phyloP scores from a whole-genome alignment of 92 coral and sea anemone species.

The Bergia sp. region DNA sequence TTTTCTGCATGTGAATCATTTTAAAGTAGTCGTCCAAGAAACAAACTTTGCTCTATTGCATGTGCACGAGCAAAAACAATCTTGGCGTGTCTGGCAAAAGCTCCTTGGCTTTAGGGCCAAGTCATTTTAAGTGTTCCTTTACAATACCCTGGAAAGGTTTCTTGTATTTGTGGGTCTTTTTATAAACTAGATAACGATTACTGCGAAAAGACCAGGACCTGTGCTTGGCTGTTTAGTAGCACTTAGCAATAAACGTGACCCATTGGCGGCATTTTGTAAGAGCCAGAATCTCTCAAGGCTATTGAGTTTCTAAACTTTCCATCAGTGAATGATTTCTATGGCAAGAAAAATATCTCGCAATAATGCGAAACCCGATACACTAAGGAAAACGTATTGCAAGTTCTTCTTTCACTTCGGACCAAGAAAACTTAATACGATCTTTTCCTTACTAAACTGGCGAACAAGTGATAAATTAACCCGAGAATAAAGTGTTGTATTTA shows the following conservation, averaged over 20 bases:
- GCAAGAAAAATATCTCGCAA: conserved; percentile 15
- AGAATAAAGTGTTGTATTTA: background rate
- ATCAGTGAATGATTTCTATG: conserved; percentile 39
- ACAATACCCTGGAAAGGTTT: background rate
- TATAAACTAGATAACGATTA: background rate
- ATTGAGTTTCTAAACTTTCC: conserved; percentile 34
- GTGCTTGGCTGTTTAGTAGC: background rate
- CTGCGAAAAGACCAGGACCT: background rate
- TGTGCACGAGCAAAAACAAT: background rate
- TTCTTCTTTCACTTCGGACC: background rate
- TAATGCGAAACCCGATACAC: conserved; percentile 39
- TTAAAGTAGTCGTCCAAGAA: background rate
- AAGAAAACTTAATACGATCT: background rate
- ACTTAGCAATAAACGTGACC: background rate
- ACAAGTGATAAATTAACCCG: background rate
- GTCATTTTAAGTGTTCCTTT: background rate
- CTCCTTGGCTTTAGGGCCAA: background rate
- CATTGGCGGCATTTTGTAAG: conserved; percentile 16
- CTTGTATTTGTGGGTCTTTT: no score
- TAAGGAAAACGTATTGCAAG: background rate
- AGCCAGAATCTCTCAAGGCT: conserved; percentile 7
- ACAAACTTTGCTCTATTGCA: background rate
- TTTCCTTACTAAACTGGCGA: background rate
- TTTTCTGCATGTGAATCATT: background rate
- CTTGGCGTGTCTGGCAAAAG: background rate